phyloP scores from a whole-genome alignment of 2,113 vertebrate genomes.

The Channa argus region DNA sequence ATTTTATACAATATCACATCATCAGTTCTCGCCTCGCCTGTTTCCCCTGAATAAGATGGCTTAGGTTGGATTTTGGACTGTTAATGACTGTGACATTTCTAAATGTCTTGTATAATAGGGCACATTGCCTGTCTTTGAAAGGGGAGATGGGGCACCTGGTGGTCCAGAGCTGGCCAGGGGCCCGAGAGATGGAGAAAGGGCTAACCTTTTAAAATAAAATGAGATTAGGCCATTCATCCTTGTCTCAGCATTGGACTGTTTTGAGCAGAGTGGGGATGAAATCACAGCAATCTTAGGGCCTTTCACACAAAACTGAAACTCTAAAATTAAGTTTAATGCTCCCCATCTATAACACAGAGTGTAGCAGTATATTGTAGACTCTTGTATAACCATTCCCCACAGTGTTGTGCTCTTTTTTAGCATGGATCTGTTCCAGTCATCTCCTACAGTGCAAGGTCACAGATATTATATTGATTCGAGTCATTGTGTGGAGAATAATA shows the following conservation, averaged over 20 bases:
- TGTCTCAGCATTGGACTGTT: conserved; percentile 54
- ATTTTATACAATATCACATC: conserved; percentile 23
- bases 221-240: conserved; percentile 69
- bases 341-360: background rate
- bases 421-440: conserved; percentile 21
- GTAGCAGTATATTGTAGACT: conserved; percentile 11
- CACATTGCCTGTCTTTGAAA: conserved; percentile 55
- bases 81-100: conserved; percentile 74
- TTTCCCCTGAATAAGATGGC: conserved; percentile 1
- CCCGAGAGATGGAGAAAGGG: conserved; percentile 55
- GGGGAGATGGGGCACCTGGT: conserved; percentile 62
- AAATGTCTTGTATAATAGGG: conserved; percentile 69
- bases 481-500: conserved; percentile 13
- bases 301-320: conserved; percentile 22
- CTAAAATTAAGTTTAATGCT: conserved; percentile 16
- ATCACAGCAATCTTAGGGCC: conserved; percentile 45
- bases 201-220: conserved; percentile 70
- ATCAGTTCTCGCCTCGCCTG: conserved; percentile 1
- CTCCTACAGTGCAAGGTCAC: conserved; percentile 40
- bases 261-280: conserved; percentile 46
- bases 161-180: conserved; percentile 60
- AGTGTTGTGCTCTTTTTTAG: conserved; percentile 2
- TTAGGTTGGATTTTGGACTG: conserved; percentile 30
- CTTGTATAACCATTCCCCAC: conserved; percentile 5
- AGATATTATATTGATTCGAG: conserved; percentile 49